Conservation (phyloP, 2,797 vertebrate genomes). For the Acanthornis magna region DNA sequence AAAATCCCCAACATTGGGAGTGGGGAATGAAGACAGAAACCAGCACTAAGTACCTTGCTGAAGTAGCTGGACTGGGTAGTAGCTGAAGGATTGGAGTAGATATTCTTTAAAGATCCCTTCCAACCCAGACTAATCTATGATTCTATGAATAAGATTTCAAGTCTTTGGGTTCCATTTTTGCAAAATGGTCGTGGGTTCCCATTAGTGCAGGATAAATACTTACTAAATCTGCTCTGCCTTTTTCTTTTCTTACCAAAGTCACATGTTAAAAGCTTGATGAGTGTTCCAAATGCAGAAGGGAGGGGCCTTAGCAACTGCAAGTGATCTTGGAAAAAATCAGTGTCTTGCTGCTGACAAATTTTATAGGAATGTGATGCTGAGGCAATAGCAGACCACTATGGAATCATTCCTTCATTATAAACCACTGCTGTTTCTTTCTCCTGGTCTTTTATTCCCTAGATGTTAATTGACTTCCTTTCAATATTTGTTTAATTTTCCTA, state of each 20-base stretch:
- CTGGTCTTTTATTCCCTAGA: neutral
- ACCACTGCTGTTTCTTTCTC: neutral
- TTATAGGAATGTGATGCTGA: neutral
- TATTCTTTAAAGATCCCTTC: neutral
- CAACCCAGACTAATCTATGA: neutral
- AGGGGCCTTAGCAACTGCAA: neutral
- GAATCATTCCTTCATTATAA: neutral
- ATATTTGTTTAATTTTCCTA: neutral
- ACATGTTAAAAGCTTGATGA: neutral
- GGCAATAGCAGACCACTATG: neutral
- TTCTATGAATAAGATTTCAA: neutral
- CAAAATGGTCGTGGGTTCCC: neutral
- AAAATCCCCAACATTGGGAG: fast-evolving
- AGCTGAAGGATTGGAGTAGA: neutral
- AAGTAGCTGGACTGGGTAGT: neutral
- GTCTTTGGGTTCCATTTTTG: neutral
- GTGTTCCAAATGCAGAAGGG: neutral
- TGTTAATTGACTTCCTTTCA: neutral
- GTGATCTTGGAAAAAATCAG: neutral
- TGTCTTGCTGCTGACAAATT: neutral
- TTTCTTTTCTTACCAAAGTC: neutral
- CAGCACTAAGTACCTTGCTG: neutral
- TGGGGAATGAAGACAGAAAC: fast-evolving
- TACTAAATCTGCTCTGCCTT: neutral
- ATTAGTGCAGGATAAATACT: neutral